Evolutionary conservation across 1,140 invertebrate species (phyloP).

Genomic region (Amphibalanus amphitrite): DNA sequence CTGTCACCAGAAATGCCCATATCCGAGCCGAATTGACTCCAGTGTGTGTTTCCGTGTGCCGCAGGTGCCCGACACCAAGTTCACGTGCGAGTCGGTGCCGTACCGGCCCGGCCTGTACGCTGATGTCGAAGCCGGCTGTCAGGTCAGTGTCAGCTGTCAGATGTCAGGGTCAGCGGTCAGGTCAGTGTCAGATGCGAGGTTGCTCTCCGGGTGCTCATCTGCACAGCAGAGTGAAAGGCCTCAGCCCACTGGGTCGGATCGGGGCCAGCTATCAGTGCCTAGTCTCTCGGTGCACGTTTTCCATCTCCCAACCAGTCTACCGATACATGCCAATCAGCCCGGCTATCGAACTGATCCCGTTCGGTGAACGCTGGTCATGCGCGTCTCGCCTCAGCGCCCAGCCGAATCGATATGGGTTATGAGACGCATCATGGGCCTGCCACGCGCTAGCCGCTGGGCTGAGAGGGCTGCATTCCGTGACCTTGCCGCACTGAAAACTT

Average conservation of each 20-base stretch:
- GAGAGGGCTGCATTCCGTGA: no score
- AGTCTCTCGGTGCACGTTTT: background rate
- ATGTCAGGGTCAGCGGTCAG: no score
- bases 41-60: background rate
- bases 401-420: no score
- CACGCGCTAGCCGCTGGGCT: background rate
- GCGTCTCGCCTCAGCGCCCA: no score
- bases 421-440: background rate
- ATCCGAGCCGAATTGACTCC: conserved; percentile 4
- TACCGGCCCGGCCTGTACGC: conserved; percentile 25
- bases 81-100: conserved; percentile 21
- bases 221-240: background rate
- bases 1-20: background rate
- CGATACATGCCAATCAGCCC: no score
- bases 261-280: background rate
- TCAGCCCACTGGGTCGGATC: background rate
- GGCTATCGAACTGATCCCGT: no score
- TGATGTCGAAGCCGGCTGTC: conserved; percentile 24
- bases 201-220: background rate
- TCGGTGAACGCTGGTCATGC: no score
- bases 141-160: no score
- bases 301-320: background rate
- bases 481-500: background rate
- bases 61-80: conserved; percentile 23
- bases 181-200: no score